Evolutionary conservation across 2,888 invertebrate genomes (phyloP).

Genomic region (Hirtodrosophila confusa): DNA sequence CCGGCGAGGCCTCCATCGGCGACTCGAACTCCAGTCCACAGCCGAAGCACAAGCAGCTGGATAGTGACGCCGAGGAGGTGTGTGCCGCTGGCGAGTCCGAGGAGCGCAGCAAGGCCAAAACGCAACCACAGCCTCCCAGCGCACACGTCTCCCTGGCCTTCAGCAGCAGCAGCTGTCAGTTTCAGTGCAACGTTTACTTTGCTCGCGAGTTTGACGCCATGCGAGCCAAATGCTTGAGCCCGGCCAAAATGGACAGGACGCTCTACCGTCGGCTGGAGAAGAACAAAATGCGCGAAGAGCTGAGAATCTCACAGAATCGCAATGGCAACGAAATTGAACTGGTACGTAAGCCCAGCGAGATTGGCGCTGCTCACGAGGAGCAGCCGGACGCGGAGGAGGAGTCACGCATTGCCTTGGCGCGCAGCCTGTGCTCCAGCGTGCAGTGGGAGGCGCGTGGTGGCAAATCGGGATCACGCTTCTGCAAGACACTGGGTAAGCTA

Average conservation of each 20-base stretch:
- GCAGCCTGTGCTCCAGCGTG: slow-evolving; percentile 93
- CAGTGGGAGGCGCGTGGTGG: slow-evolving; percentile 98
- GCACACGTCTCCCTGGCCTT: slow-evolving; percentile 86
- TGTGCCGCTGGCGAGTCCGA: slow-evolving; percentile 43
- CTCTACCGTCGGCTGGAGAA: slow-evolving; percentile 79
- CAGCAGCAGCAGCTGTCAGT: slow-evolving; percentile 89
- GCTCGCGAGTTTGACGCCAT: slow-evolving; percentile 95
- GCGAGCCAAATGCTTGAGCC: slow-evolving; percentile 84
- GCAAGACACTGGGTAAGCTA: slow-evolving; percentile 92
- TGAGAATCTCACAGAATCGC: slow-evolving; percentile 81
- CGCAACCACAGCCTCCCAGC: slow-evolving; percentile 61
- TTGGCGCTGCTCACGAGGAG: slow-evolving; percentile 65
- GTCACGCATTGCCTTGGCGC: slow-evolving; percentile 89
- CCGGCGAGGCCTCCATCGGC: slow-evolving; percentile 18
- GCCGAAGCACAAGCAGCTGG: slow-evolving; percentile 80
- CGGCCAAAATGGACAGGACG: slow-evolving; percentile 76
- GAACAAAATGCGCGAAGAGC: slow-evolving; percentile 81
- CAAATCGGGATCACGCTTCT: slow-evolving; percentile 98
- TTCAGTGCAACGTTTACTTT: slow-evolving; percentile 95
- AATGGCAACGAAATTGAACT: slow-evolving; percentile 80
- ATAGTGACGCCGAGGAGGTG: slow-evolving; percentile 77
- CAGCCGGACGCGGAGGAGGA: slow-evolving; percentile 82
- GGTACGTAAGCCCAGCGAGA: slow-evolving; percentile 83
- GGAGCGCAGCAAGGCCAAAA: slow-evolving; percentile 58
- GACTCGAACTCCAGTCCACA: slow-evolving; percentile 77